Percentiles rank a stretch among this genome's conserved stretches.
These are phyloP conservation scores for Malurus cyaneus DNA, from an alignment of 2,113 vertebrate species.

Conservation along the genomic window DNA sequence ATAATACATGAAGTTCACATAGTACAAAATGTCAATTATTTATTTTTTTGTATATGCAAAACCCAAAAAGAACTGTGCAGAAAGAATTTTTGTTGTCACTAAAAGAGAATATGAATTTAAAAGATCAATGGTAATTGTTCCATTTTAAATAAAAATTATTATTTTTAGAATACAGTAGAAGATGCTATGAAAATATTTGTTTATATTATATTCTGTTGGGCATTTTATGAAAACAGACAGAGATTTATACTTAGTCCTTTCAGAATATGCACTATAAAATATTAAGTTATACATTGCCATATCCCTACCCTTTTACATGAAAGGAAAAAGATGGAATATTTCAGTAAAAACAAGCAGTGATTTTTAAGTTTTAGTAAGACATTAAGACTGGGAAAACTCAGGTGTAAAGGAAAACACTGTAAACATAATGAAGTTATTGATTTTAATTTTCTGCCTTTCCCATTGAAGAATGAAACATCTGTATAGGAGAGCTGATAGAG, in stretches of 20 bases:
- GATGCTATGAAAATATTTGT: not conserved
- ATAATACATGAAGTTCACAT: slow-evolving; percentile 67
- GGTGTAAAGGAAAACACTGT: slow-evolving; percentile 55
- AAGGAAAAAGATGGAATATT: not conserved
- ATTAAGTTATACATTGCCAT: not conserved
- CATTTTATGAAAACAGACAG: not conserved
- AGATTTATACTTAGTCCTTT: not conserved
- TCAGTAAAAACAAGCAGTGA: not conserved
- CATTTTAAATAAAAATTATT: not conserved
- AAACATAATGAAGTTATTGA: slow-evolving; percentile 89
- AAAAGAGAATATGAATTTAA: not conserved
- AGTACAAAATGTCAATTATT: slow-evolving; percentile 69
- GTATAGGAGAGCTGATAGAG: not conserved
- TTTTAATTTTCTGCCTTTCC: slow-evolving; percentile 82
- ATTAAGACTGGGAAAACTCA: slow-evolving; percentile 67
- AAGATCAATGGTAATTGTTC: not conserved
- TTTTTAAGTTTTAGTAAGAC: slow-evolving; percentile 44
- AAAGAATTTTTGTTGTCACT: not conserved
- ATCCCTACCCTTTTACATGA: not conserved
- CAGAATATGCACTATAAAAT: not conserved
- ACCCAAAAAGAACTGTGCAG: not conserved
- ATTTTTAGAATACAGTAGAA: not conserved
- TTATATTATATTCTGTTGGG: not conserved
- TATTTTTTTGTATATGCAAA: slow-evolving; percentile 64
- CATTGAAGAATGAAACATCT: slow-evolving; percentile 51